Evolutionary conservation across 2,797 vertebrate species (phyloP).

Genomic region (Lemur catta): DNA sequence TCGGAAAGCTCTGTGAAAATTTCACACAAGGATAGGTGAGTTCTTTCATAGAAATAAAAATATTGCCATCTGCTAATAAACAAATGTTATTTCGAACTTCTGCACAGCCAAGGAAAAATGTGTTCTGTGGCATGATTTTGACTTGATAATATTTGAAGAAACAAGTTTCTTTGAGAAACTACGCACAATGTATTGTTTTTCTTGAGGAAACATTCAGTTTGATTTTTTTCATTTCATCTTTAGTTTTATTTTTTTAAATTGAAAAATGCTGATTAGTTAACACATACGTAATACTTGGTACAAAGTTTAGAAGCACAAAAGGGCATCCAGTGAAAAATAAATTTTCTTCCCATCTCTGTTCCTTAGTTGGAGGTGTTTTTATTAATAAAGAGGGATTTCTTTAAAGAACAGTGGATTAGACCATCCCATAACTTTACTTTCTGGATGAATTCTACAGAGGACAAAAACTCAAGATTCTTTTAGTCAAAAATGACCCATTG

Average conservation of each 20-base stretch:
- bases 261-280: not conserved
- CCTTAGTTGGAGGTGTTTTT: not conserved
- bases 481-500: not conserved
- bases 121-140: not conserved
- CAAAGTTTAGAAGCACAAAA: not conserved
- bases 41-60: constrained; percentile 20
- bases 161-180: constrained; percentile 34
- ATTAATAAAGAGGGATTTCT: not conserved
- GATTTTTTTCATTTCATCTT: not conserved
- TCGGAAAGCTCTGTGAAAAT: constrained; percentile 33
- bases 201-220: not conserved
- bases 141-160: not conserved
- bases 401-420: not conserved
- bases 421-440: not conserved
- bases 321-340: not conserved
- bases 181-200: not conserved
- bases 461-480: not conserved
- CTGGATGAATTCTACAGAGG: constrained; percentile 27
- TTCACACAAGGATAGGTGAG: not conserved
- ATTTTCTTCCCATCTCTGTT: not conserved
- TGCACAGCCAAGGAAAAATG: not conserved
- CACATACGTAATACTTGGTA: not conserved
- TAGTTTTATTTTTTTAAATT: not conserved
- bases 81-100: constrained; percentile 36
- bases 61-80: not conserved